Evolutionary conservation across 2,888 invertebrate genomes (phyloP).

Genomic region (Patella depressa): DNA sequence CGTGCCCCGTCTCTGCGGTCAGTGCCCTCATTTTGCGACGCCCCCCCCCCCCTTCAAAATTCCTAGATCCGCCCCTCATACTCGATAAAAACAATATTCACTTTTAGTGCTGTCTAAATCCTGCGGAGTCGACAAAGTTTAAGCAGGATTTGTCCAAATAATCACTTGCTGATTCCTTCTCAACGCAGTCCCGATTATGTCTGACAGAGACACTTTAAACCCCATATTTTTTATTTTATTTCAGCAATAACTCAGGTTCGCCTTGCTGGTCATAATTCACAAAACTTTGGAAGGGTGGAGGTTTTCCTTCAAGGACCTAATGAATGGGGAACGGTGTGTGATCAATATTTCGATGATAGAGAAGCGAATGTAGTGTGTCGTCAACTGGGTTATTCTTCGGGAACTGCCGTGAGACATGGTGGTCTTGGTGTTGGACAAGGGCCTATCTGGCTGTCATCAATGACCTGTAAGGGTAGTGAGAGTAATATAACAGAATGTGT

Average conservation of each 20-base stretch:
- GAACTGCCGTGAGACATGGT: conserved; percentile 42
- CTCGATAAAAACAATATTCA: too few species aligned
- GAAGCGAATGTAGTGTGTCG: conserved; percentile 60
- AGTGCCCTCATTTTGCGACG: too few species aligned
- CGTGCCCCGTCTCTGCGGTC: too few species aligned
- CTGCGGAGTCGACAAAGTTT: too few species aligned
- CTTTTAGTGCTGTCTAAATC: too few species aligned
- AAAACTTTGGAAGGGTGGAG: conserved; percentile 78
- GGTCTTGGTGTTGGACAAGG: conserved; percentile 32
- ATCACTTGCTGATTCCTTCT: too few species aligned
- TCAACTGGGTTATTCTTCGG: conserved; percentile 50
- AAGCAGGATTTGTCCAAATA: too few species aligned
- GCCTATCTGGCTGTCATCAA: conserved; percentile 45
- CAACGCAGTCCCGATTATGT: too few species aligned
- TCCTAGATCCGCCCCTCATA: too few species aligned
- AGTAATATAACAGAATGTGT: conserved; percentile 31
- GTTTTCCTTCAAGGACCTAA: conserved; percentile 70
- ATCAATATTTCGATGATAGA: conserved; percentile 55
- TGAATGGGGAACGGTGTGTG: conserved; percentile 63
- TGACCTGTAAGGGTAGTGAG: conserved; percentile 40
- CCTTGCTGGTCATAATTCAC: conserved; percentile 75
- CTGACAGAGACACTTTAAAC: not conserved
- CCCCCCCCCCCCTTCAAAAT: too few species aligned
- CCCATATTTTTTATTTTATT: not conserved
- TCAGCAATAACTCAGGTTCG: conserved; percentile 74